Percentiles rank a stretch among this genome's conserved stretches.
These are phyloP conservation scores for Clarias fuscus DNA, from an alignment of 2,797 vertebrate genomes.

Conservation along the genomic window DNA sequence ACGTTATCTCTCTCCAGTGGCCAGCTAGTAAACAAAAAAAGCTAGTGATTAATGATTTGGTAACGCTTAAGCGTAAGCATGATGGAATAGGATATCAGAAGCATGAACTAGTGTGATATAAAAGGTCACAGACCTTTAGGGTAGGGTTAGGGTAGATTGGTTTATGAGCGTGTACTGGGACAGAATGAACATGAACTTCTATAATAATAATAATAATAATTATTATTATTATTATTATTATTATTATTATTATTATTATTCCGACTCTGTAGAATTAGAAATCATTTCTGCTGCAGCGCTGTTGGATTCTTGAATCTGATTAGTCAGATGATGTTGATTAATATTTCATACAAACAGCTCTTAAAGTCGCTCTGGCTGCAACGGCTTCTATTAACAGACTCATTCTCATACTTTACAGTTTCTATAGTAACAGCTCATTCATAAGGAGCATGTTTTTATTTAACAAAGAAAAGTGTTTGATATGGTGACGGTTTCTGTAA, in stretches of 20 bases:
- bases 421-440: conserved; percentile 17
- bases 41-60: conserved; percentile 54
- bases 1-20: conserved; percentile 51
- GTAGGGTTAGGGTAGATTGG: background rate
- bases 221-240: conserved; percentile 5
- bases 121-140: conserved; percentile 40
- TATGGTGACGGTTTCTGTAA: background rate
- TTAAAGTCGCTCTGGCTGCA: background rate
- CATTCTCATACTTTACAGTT: conserved; percentile 1
- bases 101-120: conserved; percentile 28
- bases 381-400: background rate
- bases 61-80: conserved; percentile 35
- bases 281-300: background rate
- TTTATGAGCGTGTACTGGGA: conserved; percentile 4
- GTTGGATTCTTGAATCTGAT: background rate
- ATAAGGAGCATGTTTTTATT: background rate
- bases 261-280: background rate
- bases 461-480: background rate
- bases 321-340: conserved; percentile 1
- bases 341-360: background rate
- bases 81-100: conserved; percentile 47
- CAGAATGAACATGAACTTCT: background rate
- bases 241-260: background rate
- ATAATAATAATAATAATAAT: background rate
- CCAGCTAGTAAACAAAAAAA: conserved; percentile 53